A percentile compares a stretch with the other conserved stretches of the same genome.
Evolutionary conservation across 2,113 vertebrate genomes (phyloP).

Genomic region (Anoplopoma fimbria): DNA sequence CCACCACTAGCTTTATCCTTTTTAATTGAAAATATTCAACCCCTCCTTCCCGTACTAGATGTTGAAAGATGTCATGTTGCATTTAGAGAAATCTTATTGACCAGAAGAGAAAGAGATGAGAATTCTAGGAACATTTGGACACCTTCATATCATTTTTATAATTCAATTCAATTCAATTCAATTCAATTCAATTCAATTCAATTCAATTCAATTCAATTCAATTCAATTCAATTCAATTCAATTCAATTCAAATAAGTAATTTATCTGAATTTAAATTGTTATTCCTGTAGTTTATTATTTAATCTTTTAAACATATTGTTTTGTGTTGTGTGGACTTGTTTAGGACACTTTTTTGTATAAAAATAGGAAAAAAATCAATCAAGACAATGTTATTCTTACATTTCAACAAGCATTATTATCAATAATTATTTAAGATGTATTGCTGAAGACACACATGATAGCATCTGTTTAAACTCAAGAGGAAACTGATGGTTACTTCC

Average conservation of each 20-base stretch:
- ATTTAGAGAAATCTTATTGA: background rate
- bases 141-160: too few relatives aligned
- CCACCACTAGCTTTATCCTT: background rate
- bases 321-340: background rate
- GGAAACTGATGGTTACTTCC: slow-evolving; percentile 42
- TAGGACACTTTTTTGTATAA: background rate
- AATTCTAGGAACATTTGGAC: too few relatives aligned
- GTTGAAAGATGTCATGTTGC: background rate
- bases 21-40: background rate
- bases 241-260: too few relatives aligned
- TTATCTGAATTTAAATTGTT: too few relatives aligned
- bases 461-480: background rate
- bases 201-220: too few relatives aligned
- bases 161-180: too few relatives aligned
- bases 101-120: background rate
- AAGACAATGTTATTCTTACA: background rate
- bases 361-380: background rate
- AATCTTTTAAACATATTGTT: background rate
- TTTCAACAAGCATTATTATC: background rate
- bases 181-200: too few relatives aligned
- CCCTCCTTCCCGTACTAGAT: background rate
- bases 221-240: too few relatives aligned
- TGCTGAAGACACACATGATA: background rate
- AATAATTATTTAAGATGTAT: background rate
- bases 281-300: too few relatives aligned